These are phyloP conservation scores for Heloderma charlesbogerti DNA, from an alignment of 2,113 vertebrate genomes.

Conservation along the genomic window DNA sequence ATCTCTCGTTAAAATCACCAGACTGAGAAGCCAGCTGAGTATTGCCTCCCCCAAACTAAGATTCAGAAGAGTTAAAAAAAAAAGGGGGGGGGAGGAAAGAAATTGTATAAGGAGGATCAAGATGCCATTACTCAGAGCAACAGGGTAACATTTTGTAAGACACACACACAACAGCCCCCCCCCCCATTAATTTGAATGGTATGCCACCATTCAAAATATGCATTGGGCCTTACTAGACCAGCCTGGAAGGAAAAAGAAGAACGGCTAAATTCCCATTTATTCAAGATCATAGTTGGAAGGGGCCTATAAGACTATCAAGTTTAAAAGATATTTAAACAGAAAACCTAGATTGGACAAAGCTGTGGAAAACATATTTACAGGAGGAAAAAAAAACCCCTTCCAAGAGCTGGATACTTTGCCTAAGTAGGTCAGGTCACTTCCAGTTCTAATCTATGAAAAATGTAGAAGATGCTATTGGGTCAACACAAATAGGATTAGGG, in stretches of 20 bases:
- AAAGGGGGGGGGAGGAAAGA: background rate
- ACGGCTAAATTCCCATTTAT: background rate
- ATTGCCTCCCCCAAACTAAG: background rate
- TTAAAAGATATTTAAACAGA: background rate
- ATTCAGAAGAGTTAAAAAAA: background rate
- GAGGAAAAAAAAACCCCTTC: rapidly evolving
- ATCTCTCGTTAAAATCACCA: background rate
- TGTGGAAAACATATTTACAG: background rate
- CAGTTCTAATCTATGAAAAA: background rate
- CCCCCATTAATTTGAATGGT: conserved; percentile 4
- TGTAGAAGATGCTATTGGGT: background rate
- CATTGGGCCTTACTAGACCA: background rate
- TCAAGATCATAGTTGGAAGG: too few species aligned
- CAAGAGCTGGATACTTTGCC: background rate
- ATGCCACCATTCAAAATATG: background rate
- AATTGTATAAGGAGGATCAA: background rate
- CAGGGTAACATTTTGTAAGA: background rate
- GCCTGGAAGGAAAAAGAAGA: conserved; percentile 8
- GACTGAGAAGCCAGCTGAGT: background rate
- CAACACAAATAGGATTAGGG: conserved; percentile 10
- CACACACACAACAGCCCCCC: background rate
- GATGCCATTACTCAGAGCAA: background rate
- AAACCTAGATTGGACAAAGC: conserved; percentile 13
- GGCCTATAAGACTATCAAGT: too few species aligned
- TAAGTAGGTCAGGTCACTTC: conserved; percentile 5